Base-by-base conservation (phyloP, 2,797 vertebrate species). In the Argya squamiceps region DNA sequence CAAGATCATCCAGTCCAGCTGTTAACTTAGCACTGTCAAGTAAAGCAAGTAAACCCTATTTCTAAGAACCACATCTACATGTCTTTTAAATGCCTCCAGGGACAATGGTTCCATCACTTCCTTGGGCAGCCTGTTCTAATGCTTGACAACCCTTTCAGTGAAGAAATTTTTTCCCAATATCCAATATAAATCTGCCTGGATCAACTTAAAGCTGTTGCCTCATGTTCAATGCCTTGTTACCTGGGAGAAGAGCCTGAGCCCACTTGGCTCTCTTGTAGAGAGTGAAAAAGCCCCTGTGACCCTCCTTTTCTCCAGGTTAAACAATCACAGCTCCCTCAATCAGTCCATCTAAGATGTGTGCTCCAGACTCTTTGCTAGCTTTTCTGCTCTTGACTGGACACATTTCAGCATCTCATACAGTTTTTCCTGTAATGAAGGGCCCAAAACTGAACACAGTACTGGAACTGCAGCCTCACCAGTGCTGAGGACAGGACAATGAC, bases 301-400 rank as follows among this genome's bases (percentile, higher is more conserved):
- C 37, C n/a, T 83, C 12, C 15, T 77, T 34, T 52, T 46, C 26
- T 65, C 21, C 39, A 23, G 12, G 13, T 39, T 32, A 41, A 59
- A 52, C 12, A 59, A 16, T 26, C 5, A 3, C 15, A 39, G 11
- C 37, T 84, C 37, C 41, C n/a, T 77, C 71, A 39, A 6, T 8
- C 0, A 0, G 15, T 58, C 21, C 10, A 7, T 8, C 1, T 44
- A 22, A 34, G 37, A 34, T 5, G 3, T 9, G 32, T 27, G 6
- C 37, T 77, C 18, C 50, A 34, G 29, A 32, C 15, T 34, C 58
- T 62, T n/a, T 47, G 36, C 29, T 32, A 10, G 8, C 37, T 64
- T 70, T 46, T n/a, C 18, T 70, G 37, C 15, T 39, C 15, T 63
- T 9, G 10, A 34, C 50, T 70, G 71, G 37, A 34, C 3, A 2